phyloP scores from a whole-genome alignment of 1,140 invertebrate species.

The Lithobius niger region DNA sequence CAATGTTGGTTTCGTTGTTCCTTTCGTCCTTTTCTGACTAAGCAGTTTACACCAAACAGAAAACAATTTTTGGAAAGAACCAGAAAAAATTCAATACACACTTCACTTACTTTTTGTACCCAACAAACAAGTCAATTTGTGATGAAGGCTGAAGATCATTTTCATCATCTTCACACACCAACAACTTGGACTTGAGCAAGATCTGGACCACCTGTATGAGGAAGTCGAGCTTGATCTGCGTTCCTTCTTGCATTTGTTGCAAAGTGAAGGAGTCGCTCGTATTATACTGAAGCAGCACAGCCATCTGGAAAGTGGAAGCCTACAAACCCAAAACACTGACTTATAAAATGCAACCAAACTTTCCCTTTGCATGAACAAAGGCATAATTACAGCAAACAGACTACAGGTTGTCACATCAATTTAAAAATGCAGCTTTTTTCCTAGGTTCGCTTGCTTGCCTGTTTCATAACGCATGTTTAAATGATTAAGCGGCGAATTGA shows the following conservation, averaged over 20 bases:
- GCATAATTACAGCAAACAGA: too few relatives aligned
- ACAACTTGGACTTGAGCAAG: conserved; percentile 81
- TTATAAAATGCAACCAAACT: too few relatives aligned
- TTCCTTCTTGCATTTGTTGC: conserved; percentile 72
- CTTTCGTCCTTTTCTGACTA: too few relatives aligned
- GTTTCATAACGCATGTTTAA: too few relatives aligned
- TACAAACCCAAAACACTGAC: conserved; percentile 47
- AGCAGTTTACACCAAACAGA: too few relatives aligned
- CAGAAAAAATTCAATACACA: neutral
- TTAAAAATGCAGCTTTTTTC: too few relatives aligned
- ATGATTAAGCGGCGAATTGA: too few relatives aligned
- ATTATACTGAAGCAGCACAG: conserved; percentile 93
- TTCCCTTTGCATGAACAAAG: too few relatives aligned
- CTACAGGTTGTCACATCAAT: too few relatives aligned
- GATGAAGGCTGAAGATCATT: conserved; percentile 54
- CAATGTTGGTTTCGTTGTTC: too few relatives aligned
- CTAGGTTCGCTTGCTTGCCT: too few relatives aligned
- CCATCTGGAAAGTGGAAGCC: conserved; percentile 98
- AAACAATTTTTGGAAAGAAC: too few relatives aligned
- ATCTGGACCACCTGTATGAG: conserved; percentile 74
- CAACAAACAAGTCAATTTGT: conserved; percentile 59
- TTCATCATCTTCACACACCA: conserved; percentile 60
- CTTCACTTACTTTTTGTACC: conserved; percentile 72
- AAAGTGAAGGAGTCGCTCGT: conserved; percentile 67
- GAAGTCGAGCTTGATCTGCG: conserved; percentile 75